These are phyloP conservation scores for Caenorhabditis sp. DNA, from an alignment of 2,888 invertebrate genomes.

Conservation along the genomic window DNA sequence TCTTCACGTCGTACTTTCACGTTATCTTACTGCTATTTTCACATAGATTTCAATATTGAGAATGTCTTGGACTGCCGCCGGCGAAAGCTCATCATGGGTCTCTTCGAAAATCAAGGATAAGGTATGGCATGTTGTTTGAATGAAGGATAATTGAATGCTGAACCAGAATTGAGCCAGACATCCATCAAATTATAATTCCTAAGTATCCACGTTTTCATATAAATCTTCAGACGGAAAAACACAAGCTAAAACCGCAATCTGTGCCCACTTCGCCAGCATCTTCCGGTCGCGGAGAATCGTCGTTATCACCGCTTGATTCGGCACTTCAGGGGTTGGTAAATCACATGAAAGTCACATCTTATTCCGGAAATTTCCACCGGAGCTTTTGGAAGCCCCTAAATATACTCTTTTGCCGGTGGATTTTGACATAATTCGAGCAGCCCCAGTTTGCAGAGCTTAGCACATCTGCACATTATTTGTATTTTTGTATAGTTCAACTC, in stretches of 20 bases:
- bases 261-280: slow-evolving; percentile 75
- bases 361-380: slow-evolving; percentile 26
- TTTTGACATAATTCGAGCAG: no score
- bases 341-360: slow-evolving; percentile 26
- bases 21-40: neutral
- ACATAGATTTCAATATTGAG: neutral
- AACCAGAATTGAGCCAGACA: neutral
- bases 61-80: slow-evolving; percentile 69
- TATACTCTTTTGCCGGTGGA: slow-evolving; percentile 1
- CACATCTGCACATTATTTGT: slow-evolving; percentile 5
- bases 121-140: slow-evolving; percentile 20
- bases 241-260: slow-evolving; percentile 68
- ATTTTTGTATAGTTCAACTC: slow-evolving; percentile 9
- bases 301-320: slow-evolving; percentile 62
- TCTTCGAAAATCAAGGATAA: slow-evolving; percentile 67
- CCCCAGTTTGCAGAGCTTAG: neutral
- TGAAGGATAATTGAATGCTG: slow-evolving; percentile 20
- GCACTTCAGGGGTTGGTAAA: slow-evolving; percentile 60
- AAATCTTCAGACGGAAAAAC: slow-evolving; percentile 59
- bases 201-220: no score
- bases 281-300: slow-evolving; percentile 48
- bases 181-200: neutral
- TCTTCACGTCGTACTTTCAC: slow-evolving; percentile 3
- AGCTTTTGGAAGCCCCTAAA: slow-evolving; percentile 36
- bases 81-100: slow-evolving; percentile 65